Evolutionary conservation across 2,797 vertebrate genomes (phyloP).

Genomic region (Smutsia gigantea): DNA sequence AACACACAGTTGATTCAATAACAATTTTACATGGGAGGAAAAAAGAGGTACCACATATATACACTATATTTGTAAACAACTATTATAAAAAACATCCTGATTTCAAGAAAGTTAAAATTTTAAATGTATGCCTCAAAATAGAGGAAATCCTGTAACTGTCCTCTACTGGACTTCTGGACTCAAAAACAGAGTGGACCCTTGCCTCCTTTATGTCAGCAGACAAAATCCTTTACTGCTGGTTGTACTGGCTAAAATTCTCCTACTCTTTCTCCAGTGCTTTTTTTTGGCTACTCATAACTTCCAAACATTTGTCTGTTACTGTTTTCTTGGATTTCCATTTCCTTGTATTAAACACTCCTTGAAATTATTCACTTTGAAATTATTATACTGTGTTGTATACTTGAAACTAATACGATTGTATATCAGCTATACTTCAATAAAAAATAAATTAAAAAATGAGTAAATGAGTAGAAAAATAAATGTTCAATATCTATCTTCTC

Average conservation of each 20-base stretch:
- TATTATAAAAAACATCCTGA: slow-evolving; percentile 31
- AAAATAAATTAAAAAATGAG: no score
- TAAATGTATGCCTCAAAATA: background rate
- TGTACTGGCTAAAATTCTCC: background rate
- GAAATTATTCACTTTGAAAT: background rate
- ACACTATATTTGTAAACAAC: slow-evolving; percentile 9
- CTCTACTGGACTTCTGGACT: background rate
- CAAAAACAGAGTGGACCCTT: background rate
- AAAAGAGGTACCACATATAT: background rate
- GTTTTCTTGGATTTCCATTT: slow-evolving; percentile 28
- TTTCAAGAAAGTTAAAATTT: slow-evolving; percentile 2
- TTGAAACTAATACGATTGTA: no score
- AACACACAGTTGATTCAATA: slow-evolving; percentile 4
- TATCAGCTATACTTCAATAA: no score
- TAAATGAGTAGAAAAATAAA: no score
- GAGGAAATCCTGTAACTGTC: slow-evolving; percentile 51
- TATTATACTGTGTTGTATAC: no score
- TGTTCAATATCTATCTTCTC: background rate
- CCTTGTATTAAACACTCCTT: background rate
- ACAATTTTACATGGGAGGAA: background rate
- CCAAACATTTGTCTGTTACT: background rate
- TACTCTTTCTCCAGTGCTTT: background rate
- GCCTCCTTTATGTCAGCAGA: background rate
- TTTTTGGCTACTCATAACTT: background rate
- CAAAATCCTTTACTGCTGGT: background rate